Percentiles rank a stretch among this genome's conserved stretches.
phyloP scores from a whole-genome alignment of 2,797 vertebrate species.

The Lepilemur septentrionalis region DNA sequence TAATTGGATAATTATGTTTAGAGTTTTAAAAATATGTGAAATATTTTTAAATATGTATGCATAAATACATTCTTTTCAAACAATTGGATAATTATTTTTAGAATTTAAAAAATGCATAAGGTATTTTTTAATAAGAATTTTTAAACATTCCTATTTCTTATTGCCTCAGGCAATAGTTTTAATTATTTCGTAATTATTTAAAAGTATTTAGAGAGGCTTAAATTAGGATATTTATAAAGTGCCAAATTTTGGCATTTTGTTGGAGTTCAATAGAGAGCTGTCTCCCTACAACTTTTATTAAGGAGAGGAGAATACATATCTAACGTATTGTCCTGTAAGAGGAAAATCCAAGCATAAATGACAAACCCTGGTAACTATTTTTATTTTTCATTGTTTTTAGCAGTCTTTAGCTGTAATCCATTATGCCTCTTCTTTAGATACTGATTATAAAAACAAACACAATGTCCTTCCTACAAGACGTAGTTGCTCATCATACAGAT shows the following conservation, averaged over 20 bases:
- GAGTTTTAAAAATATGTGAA: not conserved
- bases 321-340: not conserved
- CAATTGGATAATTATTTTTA: not conserved
- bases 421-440: slow-evolving; percentile 15
- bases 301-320: not conserved
- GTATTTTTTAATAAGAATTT: not conserved
- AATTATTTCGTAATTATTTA: slow-evolving; percentile 34
- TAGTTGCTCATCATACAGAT: not conserved
- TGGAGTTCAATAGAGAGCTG: not conserved
- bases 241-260: slow-evolving; percentile 24
- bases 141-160: slow-evolving; percentile 12
- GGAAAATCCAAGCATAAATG: not conserved
- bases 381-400: slow-evolving; percentile 15
- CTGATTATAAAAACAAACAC: slow-evolving; percentile 40
- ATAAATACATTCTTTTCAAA: not conserved
- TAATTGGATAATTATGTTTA: not conserved
- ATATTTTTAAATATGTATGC: not conserved
- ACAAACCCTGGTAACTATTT: not conserved
- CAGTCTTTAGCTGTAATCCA: not conserved
- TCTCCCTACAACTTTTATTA: not conserved
- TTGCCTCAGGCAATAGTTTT: slow-evolving; percentile 22
- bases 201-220: slow-evolving; percentile 45
- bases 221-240: not conserved
- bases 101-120: not conserved
- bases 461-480: slow-evolving; percentile 7